Evolutionary conservation across 2,113 vertebrate species (phyloP), one percentile per base, ranked within the genome.

Genomic region (Pollimyrus isidori): DNA sequence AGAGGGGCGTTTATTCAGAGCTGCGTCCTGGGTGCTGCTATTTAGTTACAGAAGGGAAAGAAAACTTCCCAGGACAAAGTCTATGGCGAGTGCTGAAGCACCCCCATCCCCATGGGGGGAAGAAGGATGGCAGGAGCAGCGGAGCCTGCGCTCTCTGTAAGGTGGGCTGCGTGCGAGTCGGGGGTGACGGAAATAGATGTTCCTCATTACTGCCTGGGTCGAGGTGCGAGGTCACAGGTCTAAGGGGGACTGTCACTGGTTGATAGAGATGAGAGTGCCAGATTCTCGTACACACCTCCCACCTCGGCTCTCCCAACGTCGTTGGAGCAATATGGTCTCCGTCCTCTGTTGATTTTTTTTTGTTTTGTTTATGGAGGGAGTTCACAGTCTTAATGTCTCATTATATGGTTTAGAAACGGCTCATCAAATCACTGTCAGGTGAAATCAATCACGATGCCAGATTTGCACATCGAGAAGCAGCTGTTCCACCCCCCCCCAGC

Each of bases 201-300:
- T 84, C 82, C 82, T 84, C 82, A 84, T 84, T 84, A 84, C 82
- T 48, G 82, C 82, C 82, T 48, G 82, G 82, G 42, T 45, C 82
- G 19, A 45, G 23, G 21, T 84, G 82, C n/a, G 82, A 84, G 82
- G 82, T 84, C 82, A 84, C 82, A 48, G 21, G 45, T 84, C 82
- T n/a, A 48, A 84, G 42, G 73, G 45, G 82, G 82, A 84, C 82
- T 84, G 82, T 84, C 82, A 48, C 42, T 2, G 7, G 82, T 23
- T 84, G 82, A 84, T 45, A 46, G 82, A 45, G 23, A 45, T 46
- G 82, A 84, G 82, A 84, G 26, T 30, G 62, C 9, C 62, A 69
- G 15, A 21, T 23, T 23, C 45, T 48, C 1, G 3, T 42, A 48
- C 45, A 6, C 17, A 7, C 13, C 3, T 15, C 39, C 42, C 35